phyloP scores from a whole-genome alignment of 2,888 invertebrate genomes.

The Tetheella fluctuosa region DNA sequence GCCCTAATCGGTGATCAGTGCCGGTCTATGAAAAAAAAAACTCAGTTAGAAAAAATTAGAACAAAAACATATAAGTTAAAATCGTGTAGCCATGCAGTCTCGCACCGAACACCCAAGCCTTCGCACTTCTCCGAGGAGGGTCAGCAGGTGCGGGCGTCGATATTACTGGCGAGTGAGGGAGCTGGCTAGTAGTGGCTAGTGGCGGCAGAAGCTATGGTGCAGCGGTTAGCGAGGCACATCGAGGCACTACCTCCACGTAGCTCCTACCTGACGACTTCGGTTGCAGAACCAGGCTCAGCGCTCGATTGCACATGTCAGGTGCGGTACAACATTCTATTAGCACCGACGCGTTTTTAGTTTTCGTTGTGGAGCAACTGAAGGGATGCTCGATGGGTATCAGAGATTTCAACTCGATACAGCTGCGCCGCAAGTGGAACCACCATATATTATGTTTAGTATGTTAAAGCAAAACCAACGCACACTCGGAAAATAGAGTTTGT shows the following conservation, averaged over 20 bases:
- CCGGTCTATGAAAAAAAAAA: slow-evolving; percentile 72
- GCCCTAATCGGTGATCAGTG: slow-evolving; percentile 73
- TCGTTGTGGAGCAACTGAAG: slow-evolving; percentile 91
- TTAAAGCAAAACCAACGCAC: slow-evolving; percentile 84
- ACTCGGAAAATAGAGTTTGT: slow-evolving; percentile 77
- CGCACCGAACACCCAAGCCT: slow-evolving; percentile 64
- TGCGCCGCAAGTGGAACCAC: slow-evolving; percentile 84
- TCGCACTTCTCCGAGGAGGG: slow-evolving; percentile 36
- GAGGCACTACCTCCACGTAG: slow-evolving; percentile 56
- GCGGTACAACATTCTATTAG: slow-evolving; percentile 92
- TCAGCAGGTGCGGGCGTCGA: slow-evolving; percentile 32
- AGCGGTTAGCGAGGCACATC: slow-evolving; percentile 59
- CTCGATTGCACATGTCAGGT: slow-evolving; percentile 89
- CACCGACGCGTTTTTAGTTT: slow-evolving; percentile 89
- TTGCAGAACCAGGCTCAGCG: slow-evolving; percentile 87
- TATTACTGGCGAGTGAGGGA: slow-evolving; percentile 30
- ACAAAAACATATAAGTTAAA: slow-evolving; percentile 53
- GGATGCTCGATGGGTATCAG: slow-evolving; percentile 91
- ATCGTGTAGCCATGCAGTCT: slow-evolving; percentile 71
- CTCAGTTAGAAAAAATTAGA: slow-evolving; percentile 67
- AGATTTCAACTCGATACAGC: slow-evolving; percentile 90
- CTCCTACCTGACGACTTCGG: slow-evolving; percentile 87
- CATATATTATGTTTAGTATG: slow-evolving; percentile 84
- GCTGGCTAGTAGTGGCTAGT: slow-evolving; percentile 35
- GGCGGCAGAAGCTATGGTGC: slow-evolving; percentile 50